Evolutionary conservation across 2,113 vertebrate genomes (phyloP).

Genomic region (Oreamnos americanus): DNA sequence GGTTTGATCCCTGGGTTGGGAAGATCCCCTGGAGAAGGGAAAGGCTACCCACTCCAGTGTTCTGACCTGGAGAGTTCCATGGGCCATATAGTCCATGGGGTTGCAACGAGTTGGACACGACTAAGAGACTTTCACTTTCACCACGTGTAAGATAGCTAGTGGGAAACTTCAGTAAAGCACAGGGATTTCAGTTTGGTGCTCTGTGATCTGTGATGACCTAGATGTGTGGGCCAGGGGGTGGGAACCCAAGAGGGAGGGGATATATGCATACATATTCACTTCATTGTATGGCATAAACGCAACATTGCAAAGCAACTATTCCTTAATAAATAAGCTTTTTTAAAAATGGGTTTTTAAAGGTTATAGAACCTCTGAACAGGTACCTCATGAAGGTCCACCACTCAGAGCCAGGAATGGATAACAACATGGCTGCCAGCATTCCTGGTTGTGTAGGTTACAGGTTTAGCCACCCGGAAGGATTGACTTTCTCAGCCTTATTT

Average conservation of each 20-base stretch:
- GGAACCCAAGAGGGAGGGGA: background rate
- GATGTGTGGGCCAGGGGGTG: background rate
- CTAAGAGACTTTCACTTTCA: background rate
- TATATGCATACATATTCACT: background rate
- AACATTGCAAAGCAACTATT: background rate
- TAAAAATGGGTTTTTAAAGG: background rate
- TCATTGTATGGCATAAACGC: fast-evolving
- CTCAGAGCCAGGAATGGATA: background rate
- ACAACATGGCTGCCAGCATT: background rate
- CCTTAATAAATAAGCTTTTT: background rate
- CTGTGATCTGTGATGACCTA: background rate
- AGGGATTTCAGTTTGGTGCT: background rate
- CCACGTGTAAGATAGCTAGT: background rate
- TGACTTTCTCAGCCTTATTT: background rate
- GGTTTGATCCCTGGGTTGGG: background rate
- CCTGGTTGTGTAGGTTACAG: background rate
- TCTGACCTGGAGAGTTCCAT: background rate
- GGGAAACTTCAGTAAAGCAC: background rate
- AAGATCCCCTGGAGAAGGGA: background rate
- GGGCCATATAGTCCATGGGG: background rate
- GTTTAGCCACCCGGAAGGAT: background rate
- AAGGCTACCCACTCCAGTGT: background rate
- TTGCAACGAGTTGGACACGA: background rate
- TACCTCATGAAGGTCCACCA: background rate
- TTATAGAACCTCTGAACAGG: background rate